Evolutionary conservation across 1,140 invertebrate genomes (phyloP), one percentile per base, ranked within the genome.

Genomic region (Zelostemma sp.): DNA sequence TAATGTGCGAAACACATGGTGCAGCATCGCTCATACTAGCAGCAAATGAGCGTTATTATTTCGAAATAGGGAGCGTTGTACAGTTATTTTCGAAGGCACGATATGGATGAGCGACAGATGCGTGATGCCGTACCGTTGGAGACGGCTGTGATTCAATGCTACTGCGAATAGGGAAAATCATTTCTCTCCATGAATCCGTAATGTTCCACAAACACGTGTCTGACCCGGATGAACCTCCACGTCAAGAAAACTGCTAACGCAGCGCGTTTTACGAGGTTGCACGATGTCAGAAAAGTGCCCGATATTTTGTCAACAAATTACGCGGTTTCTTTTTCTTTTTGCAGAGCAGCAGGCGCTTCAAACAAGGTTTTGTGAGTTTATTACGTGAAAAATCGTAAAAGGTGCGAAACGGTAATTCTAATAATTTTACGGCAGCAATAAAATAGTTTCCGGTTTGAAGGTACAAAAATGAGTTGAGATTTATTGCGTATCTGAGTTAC

Each of bases 61-160:
- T n/a, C 35, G 38, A 40, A 53, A 53, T 19, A 53, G 18, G n/a
- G 28, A 49, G 25, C 8, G 35, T 19, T 58, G 40, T 69, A 69
- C 67, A 69, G 67, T 69, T 69, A 69, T 17, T 17, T 43, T n/a
- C 21, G 33, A 19, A 55, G 56, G 61, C 18, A 19, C 21, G 28
- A 40, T 35, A 9, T 2, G 35, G n/a, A 21, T 41, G 38, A 16
- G 21, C 14, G 49, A 6, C 28, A 53, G 28, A 51, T 19, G 40
- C 21, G 50, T 54, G 67, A 66, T 66, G 55, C 55, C 33, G 31
- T 65, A 64, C 38, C 53, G 61, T 56, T 65, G 60, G 57, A 58
- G 50, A 60, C 50, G 35, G 47, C 17, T 15, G 35, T 59, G 28
- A 31, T 31, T 31, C 28, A 31, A 31, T 11, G 28, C 28, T 31